Conservation (phyloP, 2,113 vertebrate species). For the Laticauda colubrina region DNA sequence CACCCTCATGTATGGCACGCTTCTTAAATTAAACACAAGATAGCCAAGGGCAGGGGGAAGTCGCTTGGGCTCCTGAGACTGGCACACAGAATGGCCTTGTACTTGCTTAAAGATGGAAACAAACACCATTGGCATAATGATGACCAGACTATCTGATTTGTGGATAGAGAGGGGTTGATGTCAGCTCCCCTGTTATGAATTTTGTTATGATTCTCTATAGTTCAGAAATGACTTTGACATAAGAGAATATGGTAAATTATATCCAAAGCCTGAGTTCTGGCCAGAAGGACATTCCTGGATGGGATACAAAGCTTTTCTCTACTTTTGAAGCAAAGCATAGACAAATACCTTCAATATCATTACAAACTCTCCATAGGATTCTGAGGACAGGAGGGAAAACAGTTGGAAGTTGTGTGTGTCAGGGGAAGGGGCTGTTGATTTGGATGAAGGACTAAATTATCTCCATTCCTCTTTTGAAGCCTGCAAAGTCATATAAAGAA, state of each 20-base stretch:
- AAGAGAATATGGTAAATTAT: slow-evolving; percentile 30
- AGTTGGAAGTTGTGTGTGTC: neutral
- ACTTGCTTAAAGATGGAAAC: slow-evolving; percentile 50
- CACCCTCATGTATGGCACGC: slow-evolving; percentile 58
- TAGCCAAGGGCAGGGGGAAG: slow-evolving; percentile 63
- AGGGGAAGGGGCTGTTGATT: neutral
- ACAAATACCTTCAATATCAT: slow-evolving; percentile 38
- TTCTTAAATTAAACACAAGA: slow-evolving; percentile 70
- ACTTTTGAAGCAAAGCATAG: slow-evolving; percentile 47
- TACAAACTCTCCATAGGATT: slow-evolving; percentile 44
- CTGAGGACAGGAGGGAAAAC: neutral
- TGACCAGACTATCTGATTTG: slow-evolving; percentile 16
- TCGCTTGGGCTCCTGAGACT: slow-evolving; percentile 48
- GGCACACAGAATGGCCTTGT: slow-evolving; percentile 45
- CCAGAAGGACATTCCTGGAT: slow-evolving; percentile 32
- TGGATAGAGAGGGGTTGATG: slow-evolving; percentile 23
- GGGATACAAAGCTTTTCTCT: slow-evolving; percentile 29
- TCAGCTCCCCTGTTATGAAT: slow-evolving; percentile 37
- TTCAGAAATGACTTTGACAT: slow-evolving; percentile 36
- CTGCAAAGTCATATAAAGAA: slow-evolving; percentile 41
- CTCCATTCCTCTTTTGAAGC: slow-evolving; percentile 54
- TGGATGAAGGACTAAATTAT: slow-evolving; percentile 59
- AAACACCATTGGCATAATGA: slow-evolving; percentile 29
- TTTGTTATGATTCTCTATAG: slow-evolving; percentile 23
- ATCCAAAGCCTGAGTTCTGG: slow-evolving; percentile 22